A percentile compares a stretch with the other conserved stretches of the same genome.
phyloP scores from a whole-genome alignment of 2,888 invertebrate species.

The Pecten maximus region DNA sequence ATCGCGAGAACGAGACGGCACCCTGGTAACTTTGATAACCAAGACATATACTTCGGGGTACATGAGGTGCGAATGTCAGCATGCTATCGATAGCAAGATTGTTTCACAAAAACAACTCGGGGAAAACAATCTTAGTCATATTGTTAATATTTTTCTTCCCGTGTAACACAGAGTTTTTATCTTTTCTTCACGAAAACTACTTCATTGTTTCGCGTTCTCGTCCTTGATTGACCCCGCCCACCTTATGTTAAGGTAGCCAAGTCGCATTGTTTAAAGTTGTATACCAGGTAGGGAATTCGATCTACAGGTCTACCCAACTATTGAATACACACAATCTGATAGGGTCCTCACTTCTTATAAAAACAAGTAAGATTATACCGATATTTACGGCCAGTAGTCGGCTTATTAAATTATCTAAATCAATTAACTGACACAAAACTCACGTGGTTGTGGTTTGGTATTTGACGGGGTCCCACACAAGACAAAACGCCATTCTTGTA shows the following conservation, averaged over 20 bases:
- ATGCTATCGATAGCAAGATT: not conserved
- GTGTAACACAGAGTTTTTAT: conserved; percentile 10
- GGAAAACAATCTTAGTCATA: conserved; percentile 24
- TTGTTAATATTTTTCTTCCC: conserved; percentile 27
- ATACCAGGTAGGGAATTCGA: not conserved
- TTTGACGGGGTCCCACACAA: conserved; percentile 4
- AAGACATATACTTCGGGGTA: not conserved
- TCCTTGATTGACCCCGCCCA: conserved; percentile 18
- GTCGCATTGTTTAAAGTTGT: not conserved
- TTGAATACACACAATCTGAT: conserved; percentile 32
- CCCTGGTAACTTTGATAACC: not conserved
- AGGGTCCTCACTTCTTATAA: conserved; percentile 33
- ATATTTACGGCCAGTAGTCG: conserved; percentile 25
- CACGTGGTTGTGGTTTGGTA: conserved; percentile 17
- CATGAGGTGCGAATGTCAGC: not conserved
- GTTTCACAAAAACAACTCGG: not conserved
- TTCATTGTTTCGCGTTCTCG: not conserved
- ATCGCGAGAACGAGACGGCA: not conserved
- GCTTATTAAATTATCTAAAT: conserved; percentile 30
- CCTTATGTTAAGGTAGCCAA: not conserved
- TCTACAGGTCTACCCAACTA: not conserved
- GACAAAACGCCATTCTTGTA: not conserved
- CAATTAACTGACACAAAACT: conserved; percentile 20
- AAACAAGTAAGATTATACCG: conserved; percentile 27
- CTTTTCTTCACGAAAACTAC: conserved; percentile 13